Evolutionary conservation across 2,113 vertebrate genomes (phyloP).

Genomic region (Chaenocephalus aceratus): DNA sequence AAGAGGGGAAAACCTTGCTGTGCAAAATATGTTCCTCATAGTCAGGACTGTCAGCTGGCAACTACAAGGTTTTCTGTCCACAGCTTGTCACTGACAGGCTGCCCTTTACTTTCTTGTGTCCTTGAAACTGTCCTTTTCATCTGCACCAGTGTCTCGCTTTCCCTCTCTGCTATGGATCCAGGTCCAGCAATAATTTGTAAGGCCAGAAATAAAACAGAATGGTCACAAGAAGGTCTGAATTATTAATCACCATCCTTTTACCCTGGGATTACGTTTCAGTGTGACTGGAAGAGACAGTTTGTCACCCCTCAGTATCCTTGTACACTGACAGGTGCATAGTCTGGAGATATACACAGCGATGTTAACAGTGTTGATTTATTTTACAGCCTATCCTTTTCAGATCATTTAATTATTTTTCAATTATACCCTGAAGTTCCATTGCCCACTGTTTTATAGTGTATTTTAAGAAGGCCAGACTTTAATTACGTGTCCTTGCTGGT

Average conservation of each 20-base stretch:
- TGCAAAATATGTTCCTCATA: background rate
- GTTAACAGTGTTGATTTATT: background rate
- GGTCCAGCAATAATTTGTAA: conserved; percentile 68
- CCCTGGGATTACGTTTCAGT: conserved; percentile 74
- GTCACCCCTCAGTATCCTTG: conserved; percentile 71
- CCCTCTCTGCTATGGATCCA: conserved; percentile 50
- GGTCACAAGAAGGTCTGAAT: conserved; percentile 79
- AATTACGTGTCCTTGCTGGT: conserved; percentile 12
- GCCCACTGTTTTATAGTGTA: background rate
- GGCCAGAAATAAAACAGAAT: conserved; percentile 76
- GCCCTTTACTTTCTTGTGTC: conserved; percentile 18
- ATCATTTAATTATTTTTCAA: background rate
- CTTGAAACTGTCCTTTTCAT: conserved; percentile 50
- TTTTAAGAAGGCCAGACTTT: conserved; percentile 13
- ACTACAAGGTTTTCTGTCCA: background rate
- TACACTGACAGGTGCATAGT: conserved; percentile 40
- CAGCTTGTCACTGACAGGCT: background rate
- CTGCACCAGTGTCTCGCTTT: conserved; percentile 54
- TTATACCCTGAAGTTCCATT: background rate
- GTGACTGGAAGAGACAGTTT: conserved; percentile 44
- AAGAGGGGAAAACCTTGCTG: background rate
- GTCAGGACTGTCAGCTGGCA: background rate
- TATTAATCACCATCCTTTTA: conserved; percentile 80
- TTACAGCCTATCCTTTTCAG: background rate
- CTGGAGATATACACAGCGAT: conserved; percentile 16